Base-by-base conservation (phyloP, 1,140 invertebrate genomes). In the Rhynchophorus ferrugineus region DNA sequence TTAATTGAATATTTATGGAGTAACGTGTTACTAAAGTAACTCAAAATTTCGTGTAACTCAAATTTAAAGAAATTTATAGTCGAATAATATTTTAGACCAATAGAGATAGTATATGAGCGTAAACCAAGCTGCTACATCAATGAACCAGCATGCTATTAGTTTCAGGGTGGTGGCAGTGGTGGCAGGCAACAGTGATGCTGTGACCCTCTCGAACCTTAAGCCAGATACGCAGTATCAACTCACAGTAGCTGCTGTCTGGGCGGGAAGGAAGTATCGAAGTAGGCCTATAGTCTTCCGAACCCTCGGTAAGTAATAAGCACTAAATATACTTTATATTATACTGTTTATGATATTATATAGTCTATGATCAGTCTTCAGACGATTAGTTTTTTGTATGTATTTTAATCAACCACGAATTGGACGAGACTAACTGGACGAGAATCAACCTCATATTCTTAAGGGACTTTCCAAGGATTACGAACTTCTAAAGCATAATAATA, bases 131-230 rank as follows among this genome's bases (percentile, higher is more conserved):
- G 9, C 16, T 14, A 39, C 37, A 5, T 17, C 3, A 43, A 60
- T 68, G 56, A 69, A 67, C 60, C 58, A 66, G 59, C 39, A 55
- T 55, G 49, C 55, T 71, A 75, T 83, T 83, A 89, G 87, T 89
- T 90, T 88, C 85, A 89, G 86, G 80, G 85, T 89, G 76, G 85
- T 89, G 71, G 78, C 84, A 74, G 80, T 87, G 66, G 86, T 89
- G 66, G 87, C 87, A 54, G 86, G 85, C 49, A 89, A 88, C 72
- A 87, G 84, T 35, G 85, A 88, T 66, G 85, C 86, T 44, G 85
- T 90, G 56, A 87, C 85, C 35, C 71, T 90, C 59, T 85, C 79
- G 62, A 81, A 83, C 22, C 72, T 91, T 42, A 77, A 83, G 60
- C 83, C 87, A n/a, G 83, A 89, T 66, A 90, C 87, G 9, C 85